A percentile compares a stretch with the other conserved stretches of the same genome.
These are phyloP conservation scores for Hyposoter didymator DNA, from an alignment of 2,888 invertebrate species.

Conservation along the genomic window DNA sequence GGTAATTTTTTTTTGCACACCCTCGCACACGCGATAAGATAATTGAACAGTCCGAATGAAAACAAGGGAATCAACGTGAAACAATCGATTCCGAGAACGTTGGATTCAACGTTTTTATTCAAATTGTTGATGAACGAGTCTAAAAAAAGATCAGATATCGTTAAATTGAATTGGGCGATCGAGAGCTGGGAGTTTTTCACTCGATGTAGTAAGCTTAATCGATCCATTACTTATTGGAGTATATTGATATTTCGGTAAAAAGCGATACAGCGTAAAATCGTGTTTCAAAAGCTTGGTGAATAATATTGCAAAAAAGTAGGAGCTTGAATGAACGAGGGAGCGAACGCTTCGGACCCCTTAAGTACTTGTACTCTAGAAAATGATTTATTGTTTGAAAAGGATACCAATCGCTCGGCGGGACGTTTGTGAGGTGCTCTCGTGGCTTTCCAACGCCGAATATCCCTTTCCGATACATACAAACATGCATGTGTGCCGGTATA, in stretches of 20 bases:
- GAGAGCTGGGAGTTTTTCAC: background rate
- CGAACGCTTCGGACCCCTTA: conserved; percentile 18
- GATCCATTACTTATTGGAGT: background rate
- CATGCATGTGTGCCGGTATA: conserved; percentile 6
- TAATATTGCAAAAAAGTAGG: conserved; percentile 10
- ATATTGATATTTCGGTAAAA: conserved; percentile 7
- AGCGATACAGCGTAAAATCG: background rate
- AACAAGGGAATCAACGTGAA: background rate
- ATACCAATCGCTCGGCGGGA: conserved; percentile 20
- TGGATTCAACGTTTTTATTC: background rate
- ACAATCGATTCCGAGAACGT: background rate
- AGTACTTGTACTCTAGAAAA: conserved; percentile 44
- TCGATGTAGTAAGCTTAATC: background rate
- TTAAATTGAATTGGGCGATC: background rate
- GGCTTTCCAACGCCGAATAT: conserved; percentile 56
- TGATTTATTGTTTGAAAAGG: conserved; percentile 65
- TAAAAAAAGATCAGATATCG: background rate
- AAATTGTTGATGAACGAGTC: background rate
- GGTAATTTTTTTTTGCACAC: background rate
- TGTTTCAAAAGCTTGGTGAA: conserved; percentile 5
- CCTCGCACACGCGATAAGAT: background rate
- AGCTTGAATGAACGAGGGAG: conserved; percentile 17
- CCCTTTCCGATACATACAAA: conserved; percentile 47
- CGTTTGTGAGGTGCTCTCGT: conserved; percentile 34
- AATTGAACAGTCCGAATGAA: background rate